phyloP scores from a whole-genome alignment of 2,113 vertebrate genomes.

The Crotalus tigris region DNA sequence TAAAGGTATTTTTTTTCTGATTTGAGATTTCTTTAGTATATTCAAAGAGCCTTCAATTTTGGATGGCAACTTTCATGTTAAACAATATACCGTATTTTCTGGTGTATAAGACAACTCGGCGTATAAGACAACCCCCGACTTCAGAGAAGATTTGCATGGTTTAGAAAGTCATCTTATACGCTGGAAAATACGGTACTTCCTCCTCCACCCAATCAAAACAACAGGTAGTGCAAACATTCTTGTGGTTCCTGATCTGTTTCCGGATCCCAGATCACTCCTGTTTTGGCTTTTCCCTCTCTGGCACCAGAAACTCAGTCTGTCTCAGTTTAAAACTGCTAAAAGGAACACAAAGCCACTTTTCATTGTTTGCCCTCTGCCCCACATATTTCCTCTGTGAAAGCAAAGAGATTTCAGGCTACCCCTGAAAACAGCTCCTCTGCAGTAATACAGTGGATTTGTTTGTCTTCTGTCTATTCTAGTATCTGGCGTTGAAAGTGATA shows the following conservation, averaged over 20 bases:
- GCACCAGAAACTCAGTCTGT: background rate
- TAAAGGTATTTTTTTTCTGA: constrained; percentile 10
- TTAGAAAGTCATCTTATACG: no score
- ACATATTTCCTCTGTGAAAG: background rate
- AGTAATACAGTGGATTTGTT: background rate
- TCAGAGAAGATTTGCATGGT: no score
- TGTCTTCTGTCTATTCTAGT: background rate
- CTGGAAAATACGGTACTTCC: no score
- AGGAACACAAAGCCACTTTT: constrained; percentile 48
- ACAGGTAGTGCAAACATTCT: constrained; percentile 59
- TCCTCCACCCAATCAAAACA: constrained; percentile 48
- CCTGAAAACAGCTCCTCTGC: background rate
- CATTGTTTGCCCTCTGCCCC: constrained; percentile 24
- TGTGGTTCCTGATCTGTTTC: constrained; percentile 30
- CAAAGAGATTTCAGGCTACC: constrained; percentile 12
- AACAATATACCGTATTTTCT: constrained; percentile 15
- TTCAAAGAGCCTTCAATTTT: constrained; percentile 39
- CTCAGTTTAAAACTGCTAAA: constrained; percentile 17
- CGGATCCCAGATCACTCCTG: background rate
- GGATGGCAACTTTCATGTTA: constrained; percentile 35
- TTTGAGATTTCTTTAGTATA: constrained; percentile 34
- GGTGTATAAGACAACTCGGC: no score
- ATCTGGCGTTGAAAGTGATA: background rate
- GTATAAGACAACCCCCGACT: no score
- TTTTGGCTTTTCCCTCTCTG: constrained; percentile 1